Evolutionary conservation across 1,140 invertebrate species (phyloP), one percentile per base, ranked within the genome.

Genomic region (Pseudomyrmex gracilis): DNA sequence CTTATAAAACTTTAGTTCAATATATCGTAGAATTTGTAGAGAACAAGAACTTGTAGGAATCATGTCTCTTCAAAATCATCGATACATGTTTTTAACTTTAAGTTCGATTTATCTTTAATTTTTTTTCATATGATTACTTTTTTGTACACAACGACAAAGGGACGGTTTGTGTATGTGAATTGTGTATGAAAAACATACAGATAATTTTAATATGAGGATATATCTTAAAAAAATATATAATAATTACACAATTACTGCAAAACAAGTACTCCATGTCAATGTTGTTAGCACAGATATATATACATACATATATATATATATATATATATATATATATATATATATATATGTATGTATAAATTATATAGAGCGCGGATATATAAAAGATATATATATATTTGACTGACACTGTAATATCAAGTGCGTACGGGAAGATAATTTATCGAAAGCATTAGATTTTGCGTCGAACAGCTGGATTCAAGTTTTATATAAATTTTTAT

Each of bases 211-310:
- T 71, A 85, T 85, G 20, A 34, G 34, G 13, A 51, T 51, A 67
- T 55, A 55, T 17, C 10, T 51, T 24, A 24, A 61, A 47, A 34
- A 34, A 0, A 34, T 34, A 34, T 34, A 34, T 47, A 71, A 78
- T 20, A 49, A 82, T 67, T 73, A 77, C 66, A 78, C 20, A 22
- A 78, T 60, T 80, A 74, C 77, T 83, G 53, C 61, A 73, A 83
- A 86, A 82, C 20, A 58, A 88, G 87, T 88, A 87, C 71, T 88
- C 83, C 73, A 76, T 82, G 55, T 71, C 60, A 82, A 74, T 84
- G 82, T 84, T 84, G 76, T 71, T 73, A 68, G 22, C 63, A 67
- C 34, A 34, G 34, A 34, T 34, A 34, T 34, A 71, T 24, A 78
- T 45, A 87, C 58, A 73, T 12, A 4, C 64, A 53, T 90, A 82